Evolutionary conservation across 2,797 vertebrate species (phyloP), one percentile per base, ranked within the genome.

Genomic region (Avahi laniger): DNA sequence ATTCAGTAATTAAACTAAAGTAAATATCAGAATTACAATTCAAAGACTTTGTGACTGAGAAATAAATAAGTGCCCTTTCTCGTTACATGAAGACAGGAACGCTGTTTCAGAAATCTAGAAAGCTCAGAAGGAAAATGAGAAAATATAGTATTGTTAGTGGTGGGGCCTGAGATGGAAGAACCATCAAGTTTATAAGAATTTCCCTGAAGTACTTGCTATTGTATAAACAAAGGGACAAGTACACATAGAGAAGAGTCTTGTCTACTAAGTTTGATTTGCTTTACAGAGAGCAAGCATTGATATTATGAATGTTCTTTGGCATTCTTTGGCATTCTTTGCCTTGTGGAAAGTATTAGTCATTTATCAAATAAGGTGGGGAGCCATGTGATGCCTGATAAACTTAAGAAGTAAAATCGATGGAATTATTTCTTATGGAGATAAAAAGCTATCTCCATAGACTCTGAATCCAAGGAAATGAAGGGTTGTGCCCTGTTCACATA

Each of bases 11-110:
- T 93, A 81, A 92, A 54, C 59, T 81, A 30, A 75, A 91, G 83
- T 91, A 86, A 96, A 87, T 94, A 65, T 80, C 38, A 57, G 35
- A 86, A 33, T 86, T 89, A 22, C n/a, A 80, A 75, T 87, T 89
- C 59, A 88, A 52, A 96, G 33, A 82, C n/a, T 72, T 84, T 87
- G 38, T 95, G 46, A 54, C 76, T 96, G 17, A 94, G 61, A 79
- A 59, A 75, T 80, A 89, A 54, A 54, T 79, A 67, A 33, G 57
- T 69, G 22, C 11, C 28, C 30, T 93, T 94, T 92, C 52, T 81
- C 83, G 52, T 91, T 95, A 83, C 78, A 83, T 97, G 86, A 94
- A 88, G 28, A 67, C 15, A 73, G 30, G 52, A 90, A 78, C 18
- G n/a, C n/a, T 76, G 18, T 43, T 78, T 69, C 48, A 85, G 73